These are phyloP conservation scores for Cacatua alba DNA, from an alignment of 2,113 vertebrate species.

Conservation along the genomic window DNA sequence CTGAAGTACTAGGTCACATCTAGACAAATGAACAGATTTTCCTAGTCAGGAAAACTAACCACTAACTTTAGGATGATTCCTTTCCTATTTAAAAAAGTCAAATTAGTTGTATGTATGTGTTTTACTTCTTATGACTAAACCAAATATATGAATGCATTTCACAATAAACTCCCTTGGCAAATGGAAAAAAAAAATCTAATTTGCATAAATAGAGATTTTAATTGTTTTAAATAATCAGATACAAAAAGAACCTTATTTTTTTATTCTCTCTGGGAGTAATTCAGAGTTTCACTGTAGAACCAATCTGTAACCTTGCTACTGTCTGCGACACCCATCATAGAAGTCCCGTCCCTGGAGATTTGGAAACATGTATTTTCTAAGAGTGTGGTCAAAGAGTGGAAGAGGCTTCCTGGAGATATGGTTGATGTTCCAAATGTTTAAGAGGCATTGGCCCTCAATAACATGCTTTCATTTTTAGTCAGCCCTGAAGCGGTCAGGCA, in stretches of 20 bases:
- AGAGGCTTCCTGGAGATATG: not conserved
- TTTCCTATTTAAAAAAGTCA: not conserved
- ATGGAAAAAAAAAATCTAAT: not conserved
- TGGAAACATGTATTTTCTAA: not conserved
- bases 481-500: too few relatives aligned
- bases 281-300: not conserved
- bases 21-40: not conserved
- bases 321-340: not conserved
- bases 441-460: not conserved
- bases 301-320: not conserved
- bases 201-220: not conserved
- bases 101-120: not conserved
- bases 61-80: fast-evolving
- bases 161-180: not conserved
- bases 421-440: not conserved
- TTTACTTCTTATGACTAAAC: not conserved
- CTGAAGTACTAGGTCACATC: not conserved
- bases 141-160: fast-evolving
- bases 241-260: not conserved
- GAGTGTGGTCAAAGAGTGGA: not conserved
- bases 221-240: not conserved
- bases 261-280: not conserved
- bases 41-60: not conserved
- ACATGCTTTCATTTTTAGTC: not conserved
- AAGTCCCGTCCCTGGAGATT: not conserved